Conservation (phyloP, 2,113 vertebrate genomes). For the Microtus oregoni region DNA sequence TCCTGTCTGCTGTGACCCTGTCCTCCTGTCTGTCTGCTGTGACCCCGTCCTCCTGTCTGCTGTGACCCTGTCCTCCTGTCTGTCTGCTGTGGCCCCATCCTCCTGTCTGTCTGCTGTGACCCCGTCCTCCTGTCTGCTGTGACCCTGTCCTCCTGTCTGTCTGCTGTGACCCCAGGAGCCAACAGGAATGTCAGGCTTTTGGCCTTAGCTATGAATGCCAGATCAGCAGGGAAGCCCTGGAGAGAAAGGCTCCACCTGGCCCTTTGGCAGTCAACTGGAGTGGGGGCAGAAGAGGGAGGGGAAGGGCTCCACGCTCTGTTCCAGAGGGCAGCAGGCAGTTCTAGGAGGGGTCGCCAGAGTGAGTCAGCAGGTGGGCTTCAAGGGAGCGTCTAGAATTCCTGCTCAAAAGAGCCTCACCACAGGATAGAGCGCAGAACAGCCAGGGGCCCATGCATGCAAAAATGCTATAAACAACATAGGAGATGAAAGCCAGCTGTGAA, state of each 20-base stretch:
- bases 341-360: not conserved
- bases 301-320: not conserved
- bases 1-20: not conserved
- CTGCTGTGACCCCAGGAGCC: not conserved
- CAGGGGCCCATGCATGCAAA: not conserved
- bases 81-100: not conserved
- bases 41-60: not conserved
- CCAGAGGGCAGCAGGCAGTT: not conserved
- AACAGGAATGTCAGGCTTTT: constrained; percentile 5
- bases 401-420: not conserved
- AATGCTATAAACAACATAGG: constrained; percentile 58
- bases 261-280: not conserved
- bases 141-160: too few species aligned
- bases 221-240: not conserved
- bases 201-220: not conserved
- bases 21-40: not conserved
- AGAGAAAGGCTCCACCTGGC: not conserved
- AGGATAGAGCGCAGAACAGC: not conserved
- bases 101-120: not conserved
- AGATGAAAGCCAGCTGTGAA: constrained; percentile 58
- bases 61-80: not conserved
- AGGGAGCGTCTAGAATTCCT: not conserved
- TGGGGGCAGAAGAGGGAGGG: not conserved
- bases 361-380: not conserved
- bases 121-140: not conserved